Percentiles rank a stretch among this genome's conserved stretches.
These are phyloP conservation scores for Eupithecia exiguata DNA, from an alignment of 2,888 invertebrate species.

Conservation along the genomic window DNA sequence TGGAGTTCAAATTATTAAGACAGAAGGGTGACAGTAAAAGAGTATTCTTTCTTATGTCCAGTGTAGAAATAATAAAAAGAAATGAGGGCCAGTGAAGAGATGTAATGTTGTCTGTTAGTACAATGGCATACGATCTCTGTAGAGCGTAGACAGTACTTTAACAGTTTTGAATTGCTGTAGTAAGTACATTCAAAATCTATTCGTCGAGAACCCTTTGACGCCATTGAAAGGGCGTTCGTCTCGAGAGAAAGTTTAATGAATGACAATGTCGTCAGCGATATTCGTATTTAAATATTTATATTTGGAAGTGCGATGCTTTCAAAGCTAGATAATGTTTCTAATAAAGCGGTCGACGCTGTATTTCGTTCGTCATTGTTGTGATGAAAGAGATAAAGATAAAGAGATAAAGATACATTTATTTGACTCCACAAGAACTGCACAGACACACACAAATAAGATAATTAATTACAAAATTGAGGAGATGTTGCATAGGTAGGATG, in stretches of 20 bases:
- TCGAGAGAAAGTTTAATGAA: slow-evolving; percentile 64
- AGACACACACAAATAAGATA: no score
- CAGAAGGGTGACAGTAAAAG: background rate
- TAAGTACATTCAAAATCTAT: slow-evolving; percentile 48
- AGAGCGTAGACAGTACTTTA: slow-evolving; percentile 11
- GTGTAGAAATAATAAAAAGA: background rate
- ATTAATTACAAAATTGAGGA: no score
- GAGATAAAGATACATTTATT: no score
- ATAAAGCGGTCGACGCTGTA: slow-evolving; percentile 7
- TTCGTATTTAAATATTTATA: slow-evolving; percentile 59
- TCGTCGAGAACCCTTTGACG: slow-evolving; percentile 53
- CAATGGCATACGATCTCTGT: slow-evolving; percentile 15
- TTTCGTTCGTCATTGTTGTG: background rate
- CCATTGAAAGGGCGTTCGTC: slow-evolving; percentile 55
- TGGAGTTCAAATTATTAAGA: background rate
- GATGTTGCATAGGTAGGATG: no score
- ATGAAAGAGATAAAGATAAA: no score
- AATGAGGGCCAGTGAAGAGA: background rate
- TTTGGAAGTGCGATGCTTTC: slow-evolving; percentile 46
- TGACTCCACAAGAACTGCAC: no score
- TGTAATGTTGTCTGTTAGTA: slow-evolving; percentile 3
- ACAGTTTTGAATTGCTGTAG: slow-evolving; percentile 31
- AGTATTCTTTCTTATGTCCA: background rate
- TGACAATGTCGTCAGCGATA: slow-evolving; percentile 54
- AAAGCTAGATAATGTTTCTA: slow-evolving; percentile 10